Conservation (phyloP, 2,888 invertebrate species). For the Lydus trimaculatus region DNA sequence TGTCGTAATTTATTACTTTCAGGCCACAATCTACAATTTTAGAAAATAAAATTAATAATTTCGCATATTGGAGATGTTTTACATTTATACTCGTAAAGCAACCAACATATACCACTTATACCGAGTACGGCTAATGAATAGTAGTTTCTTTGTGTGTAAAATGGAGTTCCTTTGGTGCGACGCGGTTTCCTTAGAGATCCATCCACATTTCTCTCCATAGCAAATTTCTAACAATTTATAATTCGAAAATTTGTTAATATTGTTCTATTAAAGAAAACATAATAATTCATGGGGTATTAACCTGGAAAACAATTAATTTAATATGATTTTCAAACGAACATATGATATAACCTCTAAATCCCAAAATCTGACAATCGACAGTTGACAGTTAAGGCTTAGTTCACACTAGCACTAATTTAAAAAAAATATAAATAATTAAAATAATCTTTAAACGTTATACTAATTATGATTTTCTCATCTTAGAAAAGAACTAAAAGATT, state of each 20-base stretch:
- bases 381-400: not conserved
- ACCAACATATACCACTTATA: conserved; percentile 59
- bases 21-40: conserved; percentile 49
- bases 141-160: conserved; percentile 65
- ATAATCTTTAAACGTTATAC: too few relatives aligned
- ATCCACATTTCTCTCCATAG: conserved; percentile 54
- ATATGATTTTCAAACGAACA: not conserved
- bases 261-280: not conserved
- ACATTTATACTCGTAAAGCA: conserved; percentile 64
- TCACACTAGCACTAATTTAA: not conserved
- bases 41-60: conserved; percentile 24
- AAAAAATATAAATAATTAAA: not conserved
- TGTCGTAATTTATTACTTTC: conserved; percentile 42
- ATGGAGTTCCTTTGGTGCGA: conserved; percentile 71
- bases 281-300: not conserved
- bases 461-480: too few relatives aligned
- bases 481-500: too few relatives aligned
- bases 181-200: conserved; percentile 67
- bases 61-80: conserved; percentile 4
- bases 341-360: not conserved
- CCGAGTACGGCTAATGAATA: conserved; percentile 62
- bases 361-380: not conserved
- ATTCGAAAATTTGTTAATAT: not conserved
- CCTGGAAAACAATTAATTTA: not conserved
- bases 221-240: not conserved